phyloP scores from a whole-genome alignment of 2,113 vertebrate species.

The Corythornis vintsioides region DNA sequence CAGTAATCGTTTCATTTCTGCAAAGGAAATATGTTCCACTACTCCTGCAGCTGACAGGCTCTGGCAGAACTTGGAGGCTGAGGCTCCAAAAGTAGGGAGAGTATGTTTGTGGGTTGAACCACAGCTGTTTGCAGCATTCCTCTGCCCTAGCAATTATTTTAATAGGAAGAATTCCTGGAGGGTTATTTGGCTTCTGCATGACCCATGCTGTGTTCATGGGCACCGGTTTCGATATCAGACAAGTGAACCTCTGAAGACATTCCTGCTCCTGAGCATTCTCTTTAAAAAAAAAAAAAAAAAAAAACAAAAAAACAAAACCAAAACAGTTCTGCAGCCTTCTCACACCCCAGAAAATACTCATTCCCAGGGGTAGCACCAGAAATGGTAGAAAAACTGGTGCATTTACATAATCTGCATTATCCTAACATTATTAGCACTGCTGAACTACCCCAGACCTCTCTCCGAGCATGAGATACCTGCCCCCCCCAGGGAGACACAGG shows the following conservation, averaged over 20 bases:
- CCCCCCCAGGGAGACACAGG: not conserved
- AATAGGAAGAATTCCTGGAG: conserved; percentile 41
- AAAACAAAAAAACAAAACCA: no score
- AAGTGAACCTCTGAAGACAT: not conserved
- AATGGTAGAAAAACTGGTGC: not conserved
- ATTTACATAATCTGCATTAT: not conserved
- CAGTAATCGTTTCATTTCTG: conserved; percentile 25
- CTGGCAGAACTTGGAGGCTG: conserved; percentile 31
- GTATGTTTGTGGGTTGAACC: conserved; percentile 37
- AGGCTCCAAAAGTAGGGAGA: conserved; percentile 38
- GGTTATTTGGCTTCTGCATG: not conserved
- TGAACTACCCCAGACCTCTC: not conserved
- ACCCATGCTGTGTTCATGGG: not conserved
- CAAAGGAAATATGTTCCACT: conserved; percentile 23
- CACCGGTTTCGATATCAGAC: not conserved
- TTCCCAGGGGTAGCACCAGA: not conserved
- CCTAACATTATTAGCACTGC: fast-evolving
- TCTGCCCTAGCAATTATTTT: conserved; percentile 56
- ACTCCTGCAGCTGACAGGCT: conserved; percentile 36
- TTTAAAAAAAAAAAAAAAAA: no score
- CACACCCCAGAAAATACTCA: not conserved
- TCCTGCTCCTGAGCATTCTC: not conserved
- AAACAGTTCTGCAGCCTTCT: not conserved
- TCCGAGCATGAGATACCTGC: fast-evolving
- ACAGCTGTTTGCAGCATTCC: conserved; percentile 50